Evolutionary conservation across 2,797 vertebrate genomes (phyloP).

Genomic region (Parauchenoglanis punctatus): DNA sequence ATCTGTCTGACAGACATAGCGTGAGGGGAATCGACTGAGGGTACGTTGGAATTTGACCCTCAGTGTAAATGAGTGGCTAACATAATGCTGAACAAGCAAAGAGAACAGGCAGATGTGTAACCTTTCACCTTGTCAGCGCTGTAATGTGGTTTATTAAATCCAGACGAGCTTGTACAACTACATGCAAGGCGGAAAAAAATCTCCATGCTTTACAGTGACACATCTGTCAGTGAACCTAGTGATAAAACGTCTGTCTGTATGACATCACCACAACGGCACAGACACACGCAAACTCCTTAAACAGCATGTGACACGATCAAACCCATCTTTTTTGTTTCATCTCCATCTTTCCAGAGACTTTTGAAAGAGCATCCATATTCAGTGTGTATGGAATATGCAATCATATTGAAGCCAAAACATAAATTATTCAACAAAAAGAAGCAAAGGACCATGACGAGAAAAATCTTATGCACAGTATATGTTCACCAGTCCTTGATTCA

Average conservation of each 20-base stretch:
- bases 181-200: background rate
- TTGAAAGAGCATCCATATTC: constrained; percentile 27
- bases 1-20: constrained; percentile 46
- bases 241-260: background rate
- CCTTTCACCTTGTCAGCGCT: constrained; percentile 35
- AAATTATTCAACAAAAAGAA: constrained; percentile 41
- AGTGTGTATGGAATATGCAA: constrained; percentile 13
- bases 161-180: constrained; percentile 12
- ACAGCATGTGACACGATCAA: background rate
- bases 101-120: constrained; percentile 44
- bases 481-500: constrained; percentile 29
- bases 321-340: background rate
- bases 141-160: constrained; percentile 39
- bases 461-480: constrained; percentile 21
- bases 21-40: constrained; percentile 52
- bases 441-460: constrained; percentile 9
- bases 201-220: background rate
- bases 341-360: background rate
- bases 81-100: constrained; percentile 32
- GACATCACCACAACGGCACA: background rate
- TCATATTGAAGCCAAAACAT: constrained; percentile 16
- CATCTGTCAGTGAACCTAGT: background rate
- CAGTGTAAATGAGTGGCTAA: constrained; percentile 36
- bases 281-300: background rate
- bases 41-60: constrained; percentile 15